These are phyloP conservation scores for Halocaridina rubra DNA, from an alignment of 2,888 invertebrate species.

Conservation along the genomic window DNA sequence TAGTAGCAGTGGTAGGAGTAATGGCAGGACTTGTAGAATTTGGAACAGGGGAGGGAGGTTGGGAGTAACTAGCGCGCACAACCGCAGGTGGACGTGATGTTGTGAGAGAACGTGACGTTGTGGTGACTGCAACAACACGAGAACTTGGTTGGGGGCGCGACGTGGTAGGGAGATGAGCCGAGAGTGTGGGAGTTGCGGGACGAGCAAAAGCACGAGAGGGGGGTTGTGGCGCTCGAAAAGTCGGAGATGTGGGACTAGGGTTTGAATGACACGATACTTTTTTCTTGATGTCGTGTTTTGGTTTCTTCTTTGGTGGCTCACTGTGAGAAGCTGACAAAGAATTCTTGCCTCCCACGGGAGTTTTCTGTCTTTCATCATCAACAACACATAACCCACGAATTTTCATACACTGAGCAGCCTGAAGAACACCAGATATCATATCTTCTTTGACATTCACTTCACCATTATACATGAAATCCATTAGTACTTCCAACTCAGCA, in stretches of 20 bases:
- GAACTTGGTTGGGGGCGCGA: background rate
- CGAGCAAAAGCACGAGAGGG: background rate
- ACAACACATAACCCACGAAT: slow-evolving; percentile 50
- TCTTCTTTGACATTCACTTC: slow-evolving; percentile 57
- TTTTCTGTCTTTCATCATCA: slow-evolving; percentile 26
- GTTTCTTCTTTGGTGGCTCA: slow-evolving; percentile 27
- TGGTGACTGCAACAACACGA: too few species aligned
- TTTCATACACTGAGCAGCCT: slow-evolving; percentile 58
- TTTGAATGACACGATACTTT: background rate
- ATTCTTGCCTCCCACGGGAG: background rate
- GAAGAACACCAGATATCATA: slow-evolving; percentile 37
- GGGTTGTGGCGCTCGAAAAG: background rate
- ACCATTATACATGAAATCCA: slow-evolving; percentile 64
- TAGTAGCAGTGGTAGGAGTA: background rate
- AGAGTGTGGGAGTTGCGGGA: background rate
- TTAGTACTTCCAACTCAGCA: slow-evolving; percentile 50
- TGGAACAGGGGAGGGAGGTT: too few species aligned
- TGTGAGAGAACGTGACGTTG: too few species aligned
- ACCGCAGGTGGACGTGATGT: too few species aligned
- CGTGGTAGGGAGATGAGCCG: background rate
- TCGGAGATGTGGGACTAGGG: background rate
- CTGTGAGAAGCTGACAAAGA: background rate
- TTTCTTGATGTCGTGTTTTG: background rate
- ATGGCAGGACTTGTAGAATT: too few species aligned
- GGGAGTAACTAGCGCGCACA: too few species aligned